Conservation (phyloP, 2,888 invertebrate species). For the Hydropsyche betteni region DNA sequence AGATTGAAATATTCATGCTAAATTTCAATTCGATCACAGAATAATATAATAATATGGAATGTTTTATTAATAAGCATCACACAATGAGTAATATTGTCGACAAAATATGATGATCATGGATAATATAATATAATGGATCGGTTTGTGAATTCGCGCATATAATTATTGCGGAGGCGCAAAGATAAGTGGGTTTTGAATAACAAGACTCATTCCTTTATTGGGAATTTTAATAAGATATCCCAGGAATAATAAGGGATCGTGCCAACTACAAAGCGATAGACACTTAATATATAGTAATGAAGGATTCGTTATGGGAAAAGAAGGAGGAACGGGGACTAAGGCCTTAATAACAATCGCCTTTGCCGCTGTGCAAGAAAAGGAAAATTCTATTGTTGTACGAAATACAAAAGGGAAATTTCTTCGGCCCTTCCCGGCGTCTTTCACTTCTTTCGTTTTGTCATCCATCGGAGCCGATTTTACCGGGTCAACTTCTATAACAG, state of each 20-base stretch:
- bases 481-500: not conserved
- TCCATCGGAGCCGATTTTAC: constrained; percentile 27
- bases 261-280: constrained; percentile 23
- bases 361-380: not conserved
- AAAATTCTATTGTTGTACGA: constrained; percentile 35
- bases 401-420: constrained; percentile 30
- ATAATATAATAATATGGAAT: too few species aligned
- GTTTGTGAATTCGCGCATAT: too few species aligned
- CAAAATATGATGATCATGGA: too few species aligned
- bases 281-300: constrained; percentile 29
- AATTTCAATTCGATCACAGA: too few species aligned
- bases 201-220: constrained; percentile 6
- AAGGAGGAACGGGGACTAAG: not conserved
- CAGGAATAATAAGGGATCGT: constrained; percentile 14
- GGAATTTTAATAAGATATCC: constrained; percentile 27
- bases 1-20: too few species aligned
- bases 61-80: too few species aligned
- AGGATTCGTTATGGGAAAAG: constrained; percentile 8
- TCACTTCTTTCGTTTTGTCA: constrained; percentile 3
- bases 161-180: too few species aligned
- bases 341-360: constrained; percentile 33
- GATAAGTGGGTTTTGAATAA: not conserved
- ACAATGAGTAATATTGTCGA: too few species aligned
- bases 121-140: too few species aligned
- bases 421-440: constrained; percentile 1